Evolutionary conservation across 2,113 vertebrate species (phyloP).

Genomic region (Indicator indicator): DNA sequence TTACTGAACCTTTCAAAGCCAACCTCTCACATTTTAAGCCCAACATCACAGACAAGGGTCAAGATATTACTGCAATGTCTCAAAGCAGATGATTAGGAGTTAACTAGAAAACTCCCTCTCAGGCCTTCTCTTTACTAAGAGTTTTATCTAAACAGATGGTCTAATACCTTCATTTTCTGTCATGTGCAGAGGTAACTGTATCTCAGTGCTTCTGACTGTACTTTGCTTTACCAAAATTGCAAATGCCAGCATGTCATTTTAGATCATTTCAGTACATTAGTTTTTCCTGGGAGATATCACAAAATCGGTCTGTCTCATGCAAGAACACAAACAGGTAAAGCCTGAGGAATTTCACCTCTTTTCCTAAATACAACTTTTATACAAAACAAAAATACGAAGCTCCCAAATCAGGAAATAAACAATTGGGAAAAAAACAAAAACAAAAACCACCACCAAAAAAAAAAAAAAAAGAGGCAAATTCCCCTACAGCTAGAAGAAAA

Average conservation of each 20-base stretch:
- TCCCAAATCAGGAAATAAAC: background rate
- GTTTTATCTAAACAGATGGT: background rate
- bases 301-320: background rate
- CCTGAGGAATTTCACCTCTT: background rate
- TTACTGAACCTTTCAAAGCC: background rate
- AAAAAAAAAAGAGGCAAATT: background rate
- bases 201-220: background rate
- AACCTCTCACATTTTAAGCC: background rate
- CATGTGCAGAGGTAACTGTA: background rate
- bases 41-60: background rate
- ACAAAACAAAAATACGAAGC: background rate
- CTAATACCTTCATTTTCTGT: background rate
- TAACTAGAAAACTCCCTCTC: background rate
- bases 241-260: background rate
- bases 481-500: background rate
- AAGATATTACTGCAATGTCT: background rate
- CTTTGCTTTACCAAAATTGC: background rate
- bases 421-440: too few relatives aligned
- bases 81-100: background rate
- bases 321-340: background rate
- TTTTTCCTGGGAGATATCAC: background rate
- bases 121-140: background rate
- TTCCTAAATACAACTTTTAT: background rate
- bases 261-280: background rate
- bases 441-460: too few relatives aligned